A percentile compares a stretch with the other conserved stretches of the same genome.
These are phyloP conservation scores for Pardalotus punctatus DNA, from an alignment of 2,113 vertebrate species.

Conservation along the genomic window DNA sequence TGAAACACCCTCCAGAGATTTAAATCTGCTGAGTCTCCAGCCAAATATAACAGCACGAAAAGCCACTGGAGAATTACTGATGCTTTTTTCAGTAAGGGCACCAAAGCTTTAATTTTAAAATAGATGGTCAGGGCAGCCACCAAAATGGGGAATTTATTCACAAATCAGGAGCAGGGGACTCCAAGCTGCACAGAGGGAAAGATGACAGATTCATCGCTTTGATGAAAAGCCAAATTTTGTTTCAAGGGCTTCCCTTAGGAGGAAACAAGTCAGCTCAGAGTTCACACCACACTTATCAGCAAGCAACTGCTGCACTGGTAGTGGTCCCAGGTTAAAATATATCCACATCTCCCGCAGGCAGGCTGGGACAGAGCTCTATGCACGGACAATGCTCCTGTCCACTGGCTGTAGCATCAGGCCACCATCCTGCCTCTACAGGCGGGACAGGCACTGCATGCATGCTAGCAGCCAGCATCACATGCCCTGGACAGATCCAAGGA, in stretches of 20 bases:
- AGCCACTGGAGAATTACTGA: constrained; percentile 47
- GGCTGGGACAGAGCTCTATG: not conserved
- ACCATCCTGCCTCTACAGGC: accelerated
- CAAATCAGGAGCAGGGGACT: constrained; percentile 56
- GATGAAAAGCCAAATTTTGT: constrained; percentile 68
- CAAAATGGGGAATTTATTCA: constrained; percentile 65
- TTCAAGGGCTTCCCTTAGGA: not conserved
- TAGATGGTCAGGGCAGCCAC: constrained; percentile 50
- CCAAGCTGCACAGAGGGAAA: constrained; percentile 50
- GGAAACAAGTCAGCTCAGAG: not conserved
- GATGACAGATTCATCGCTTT: constrained; percentile 66
- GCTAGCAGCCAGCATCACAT: accelerated
- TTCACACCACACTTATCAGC: not conserved
- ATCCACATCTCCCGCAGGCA: not conserved
- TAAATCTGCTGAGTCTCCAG: constrained; percentile 58
- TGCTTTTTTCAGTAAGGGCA: constrained; percentile 28
- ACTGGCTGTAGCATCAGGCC: not conserved
- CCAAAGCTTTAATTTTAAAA: constrained; percentile 70
- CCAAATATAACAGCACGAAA: constrained; percentile 26
- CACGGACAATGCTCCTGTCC: accelerated
- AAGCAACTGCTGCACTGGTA: not conserved
- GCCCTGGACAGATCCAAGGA: not conserved
- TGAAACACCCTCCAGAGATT: constrained; percentile 42
- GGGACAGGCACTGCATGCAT: accelerated
- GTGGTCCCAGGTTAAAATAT: not conserved